Evolutionary conservation across 2,113 vertebrate species (phyloP).

Genomic region (Vireo altiloquus): DNA sequence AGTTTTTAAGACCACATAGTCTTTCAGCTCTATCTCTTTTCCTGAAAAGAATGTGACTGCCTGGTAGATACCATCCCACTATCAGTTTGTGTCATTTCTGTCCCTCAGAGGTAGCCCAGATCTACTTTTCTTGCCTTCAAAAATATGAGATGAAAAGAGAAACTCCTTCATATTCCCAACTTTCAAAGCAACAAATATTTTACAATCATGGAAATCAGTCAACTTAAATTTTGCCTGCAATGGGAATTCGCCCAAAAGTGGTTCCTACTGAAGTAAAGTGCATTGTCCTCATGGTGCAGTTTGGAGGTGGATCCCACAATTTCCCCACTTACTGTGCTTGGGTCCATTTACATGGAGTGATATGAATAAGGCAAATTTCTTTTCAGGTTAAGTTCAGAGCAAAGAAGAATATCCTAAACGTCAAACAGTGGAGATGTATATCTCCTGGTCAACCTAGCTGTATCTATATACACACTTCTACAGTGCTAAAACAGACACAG

Average conservation of each 20-base stretch:
- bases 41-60: not conserved
- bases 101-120: not conserved
- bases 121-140: not conserved
- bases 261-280: not conserved
- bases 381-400: not conserved
- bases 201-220: not conserved
- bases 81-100: not conserved
- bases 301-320: not conserved
- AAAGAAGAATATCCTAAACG: not conserved
- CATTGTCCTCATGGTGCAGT: not conserved
- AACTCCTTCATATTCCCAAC: not conserved
- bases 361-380: not conserved
- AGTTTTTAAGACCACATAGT: not conserved
- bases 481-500: not conserved
- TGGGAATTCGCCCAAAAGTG: not conserved
- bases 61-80: not conserved
- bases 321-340: not conserved
- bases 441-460: not conserved
- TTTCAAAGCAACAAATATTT: not conserved
- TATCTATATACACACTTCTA: not conserved
- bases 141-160: not conserved
- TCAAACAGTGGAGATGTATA: not conserved
- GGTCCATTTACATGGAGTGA: not conserved
- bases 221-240: not conserved
- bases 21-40: not conserved